Conservation (phyloP, 2,797 vertebrate species). For the Toxotes lorentzi region DNA sequence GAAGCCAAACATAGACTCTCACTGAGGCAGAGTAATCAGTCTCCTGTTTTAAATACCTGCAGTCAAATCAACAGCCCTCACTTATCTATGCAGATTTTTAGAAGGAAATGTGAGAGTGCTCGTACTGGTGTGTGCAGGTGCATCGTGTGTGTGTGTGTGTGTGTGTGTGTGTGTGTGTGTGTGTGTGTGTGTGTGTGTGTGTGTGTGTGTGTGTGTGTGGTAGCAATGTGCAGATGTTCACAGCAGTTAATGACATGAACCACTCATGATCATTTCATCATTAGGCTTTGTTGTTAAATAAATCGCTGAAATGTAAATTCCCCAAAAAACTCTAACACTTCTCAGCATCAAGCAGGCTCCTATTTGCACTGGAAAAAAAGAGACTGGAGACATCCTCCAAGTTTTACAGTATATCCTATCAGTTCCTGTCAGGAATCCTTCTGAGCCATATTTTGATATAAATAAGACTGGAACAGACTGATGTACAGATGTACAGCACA, state of each 20-base stretch:
- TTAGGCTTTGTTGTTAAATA: slow-evolving; percentile 13
- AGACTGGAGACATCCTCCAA: neutral
- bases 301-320: neutral
- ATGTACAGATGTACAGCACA: neutral
- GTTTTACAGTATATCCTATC: neutral
- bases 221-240: neutral
- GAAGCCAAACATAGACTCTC: too few species aligned
- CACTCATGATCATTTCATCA: neutral
- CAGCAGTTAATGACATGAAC: neutral
- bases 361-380: too few species aligned
- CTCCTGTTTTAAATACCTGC: neutral
- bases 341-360: neutral
- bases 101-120: neutral
- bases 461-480: neutral
- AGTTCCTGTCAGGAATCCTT: neutral
- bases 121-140: neutral
- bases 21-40: neutral
- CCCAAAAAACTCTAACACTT: neutral
- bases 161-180: too few species aligned
- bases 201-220: neutral
- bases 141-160: neutral
- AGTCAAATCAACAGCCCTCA: neutral
- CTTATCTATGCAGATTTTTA: neutral
- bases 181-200: neutral
- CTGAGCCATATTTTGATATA: neutral